Conservation (phyloP, 2,113 vertebrate genomes). For the Psammodynastes pulverulentus region DNA sequence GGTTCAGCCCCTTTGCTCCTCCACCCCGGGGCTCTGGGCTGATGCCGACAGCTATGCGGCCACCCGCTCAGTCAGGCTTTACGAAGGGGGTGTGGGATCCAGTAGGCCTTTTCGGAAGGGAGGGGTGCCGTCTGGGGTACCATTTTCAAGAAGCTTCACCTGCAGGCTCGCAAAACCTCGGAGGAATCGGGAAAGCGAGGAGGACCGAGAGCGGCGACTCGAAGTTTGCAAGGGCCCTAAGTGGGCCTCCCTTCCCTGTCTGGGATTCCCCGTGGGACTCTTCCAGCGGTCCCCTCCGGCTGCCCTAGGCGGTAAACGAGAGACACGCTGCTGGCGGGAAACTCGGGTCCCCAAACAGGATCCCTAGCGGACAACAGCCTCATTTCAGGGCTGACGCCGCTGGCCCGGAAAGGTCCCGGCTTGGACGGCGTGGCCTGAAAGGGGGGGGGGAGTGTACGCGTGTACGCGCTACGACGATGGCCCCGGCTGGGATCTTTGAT, state of each 20-base stretch:
- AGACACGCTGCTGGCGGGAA: neutral
- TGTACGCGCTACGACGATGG: neutral
- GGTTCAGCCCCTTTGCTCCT: neutral
- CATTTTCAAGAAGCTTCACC: neutral
- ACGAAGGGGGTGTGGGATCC: neutral
- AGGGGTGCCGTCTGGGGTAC: neutral
- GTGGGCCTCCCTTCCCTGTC: neutral
- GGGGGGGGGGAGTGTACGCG: no score
- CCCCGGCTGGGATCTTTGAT: neutral
- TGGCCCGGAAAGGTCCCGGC: neutral
- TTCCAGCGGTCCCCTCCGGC: neutral
- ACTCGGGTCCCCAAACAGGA: neutral
- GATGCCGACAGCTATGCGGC: no score
- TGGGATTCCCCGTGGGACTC: neutral
- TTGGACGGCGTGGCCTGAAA: neutral
- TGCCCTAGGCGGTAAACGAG: neutral
- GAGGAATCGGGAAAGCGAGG: neutral
- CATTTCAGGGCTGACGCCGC: neutral
- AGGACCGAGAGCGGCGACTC: neutral
- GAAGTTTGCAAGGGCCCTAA: neutral
- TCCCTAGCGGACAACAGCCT: neutral
- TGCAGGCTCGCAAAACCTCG: neutral
- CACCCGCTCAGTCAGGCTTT: no score
- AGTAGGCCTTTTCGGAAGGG: neutral
- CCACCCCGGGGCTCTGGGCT: neutral